Percentiles rank a stretch among this genome's conserved stretches.
phyloP scores from a whole-genome alignment of 1,140 invertebrate species.

The Listronotus oregonensis region DNA sequence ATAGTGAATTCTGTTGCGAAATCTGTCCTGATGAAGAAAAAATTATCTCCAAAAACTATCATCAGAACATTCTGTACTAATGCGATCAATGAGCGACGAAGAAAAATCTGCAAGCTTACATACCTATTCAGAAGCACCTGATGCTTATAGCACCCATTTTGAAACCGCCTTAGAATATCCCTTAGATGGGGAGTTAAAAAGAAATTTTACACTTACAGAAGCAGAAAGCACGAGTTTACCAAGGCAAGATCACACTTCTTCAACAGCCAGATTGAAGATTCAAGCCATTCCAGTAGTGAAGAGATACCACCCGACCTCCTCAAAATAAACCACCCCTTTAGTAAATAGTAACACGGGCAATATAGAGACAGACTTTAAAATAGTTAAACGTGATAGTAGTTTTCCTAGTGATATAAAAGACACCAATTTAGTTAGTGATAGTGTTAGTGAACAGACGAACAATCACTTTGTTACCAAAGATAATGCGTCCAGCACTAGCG shows the following conservation, averaged over 20 bases:
- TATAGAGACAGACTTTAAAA: not conserved
- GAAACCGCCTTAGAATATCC: constrained; percentile 47
- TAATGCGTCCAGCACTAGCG: constrained; percentile 30
- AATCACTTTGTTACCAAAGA: constrained; percentile 54
- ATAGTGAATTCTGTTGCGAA: constrained; percentile 79
- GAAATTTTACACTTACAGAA: constrained; percentile 31
- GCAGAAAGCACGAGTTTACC: constrained; percentile 44
- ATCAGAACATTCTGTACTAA: constrained; percentile 36
- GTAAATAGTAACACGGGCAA: not conserved
- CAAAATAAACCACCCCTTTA: constrained; percentile 45
- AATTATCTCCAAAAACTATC: constrained; percentile 42
- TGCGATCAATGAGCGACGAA: constrained; percentile 60
- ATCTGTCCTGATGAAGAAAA: constrained; percentile 82
- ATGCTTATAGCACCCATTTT: constrained; percentile 46
- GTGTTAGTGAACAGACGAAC: constrained; percentile 44
- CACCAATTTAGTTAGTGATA: constrained; percentile 42
- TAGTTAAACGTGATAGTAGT: constrained; percentile 38
- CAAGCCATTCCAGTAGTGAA: constrained; percentile 35
- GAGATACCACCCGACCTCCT: constrained; percentile 51
- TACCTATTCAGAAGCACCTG: constrained; percentile 42
- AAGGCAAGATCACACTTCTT: constrained; percentile 56
- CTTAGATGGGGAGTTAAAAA: constrained; percentile 31
- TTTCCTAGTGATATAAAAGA: constrained; percentile 36
- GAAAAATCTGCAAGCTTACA: constrained; percentile 58
- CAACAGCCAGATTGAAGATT: constrained; percentile 48